phyloP scores from a whole-genome alignment of 1,140 invertebrate genomes.

The Cotesia glomerata region DNA sequence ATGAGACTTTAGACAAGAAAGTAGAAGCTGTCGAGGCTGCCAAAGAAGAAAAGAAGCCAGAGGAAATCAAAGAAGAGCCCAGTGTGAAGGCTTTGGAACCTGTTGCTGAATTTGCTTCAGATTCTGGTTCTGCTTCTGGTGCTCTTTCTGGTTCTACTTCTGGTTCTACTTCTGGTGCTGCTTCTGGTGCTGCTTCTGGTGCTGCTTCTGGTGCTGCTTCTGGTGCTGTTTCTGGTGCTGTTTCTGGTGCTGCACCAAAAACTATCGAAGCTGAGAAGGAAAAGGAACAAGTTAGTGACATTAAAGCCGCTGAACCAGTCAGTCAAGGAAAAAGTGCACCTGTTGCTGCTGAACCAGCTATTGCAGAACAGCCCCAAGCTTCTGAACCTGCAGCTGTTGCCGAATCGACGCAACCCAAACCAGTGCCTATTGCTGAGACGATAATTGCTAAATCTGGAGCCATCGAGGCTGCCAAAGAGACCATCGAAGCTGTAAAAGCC shows the following conservation, averaged over 20 bases:
- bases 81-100: neutral
- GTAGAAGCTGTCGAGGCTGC: neutral
- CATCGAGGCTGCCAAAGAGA: neutral
- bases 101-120: neutral
- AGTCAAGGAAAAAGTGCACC: neutral
- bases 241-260: neutral
- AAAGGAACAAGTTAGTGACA: neutral
- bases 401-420: slow-evolving; percentile 20
- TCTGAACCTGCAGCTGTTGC: slow-evolving; percentile 3
- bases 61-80: neutral
- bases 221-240: neutral
- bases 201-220: neutral
- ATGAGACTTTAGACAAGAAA: slow-evolving; percentile 25
- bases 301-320: neutral
- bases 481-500: neutral
- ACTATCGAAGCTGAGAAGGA: neutral
- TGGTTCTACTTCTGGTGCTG: too few relatives aligned
- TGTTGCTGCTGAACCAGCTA: neutral
- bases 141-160: neutral
- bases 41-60: slow-evolving; percentile 8
- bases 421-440: slow-evolving; percentile 24
- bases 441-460: slow-evolving; percentile 16
- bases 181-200: neutral
- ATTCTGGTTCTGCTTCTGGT: neutral
- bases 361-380: neutral